Conservation (phyloP, 1,140 invertebrate species). For the Nebria ingens region DNA sequence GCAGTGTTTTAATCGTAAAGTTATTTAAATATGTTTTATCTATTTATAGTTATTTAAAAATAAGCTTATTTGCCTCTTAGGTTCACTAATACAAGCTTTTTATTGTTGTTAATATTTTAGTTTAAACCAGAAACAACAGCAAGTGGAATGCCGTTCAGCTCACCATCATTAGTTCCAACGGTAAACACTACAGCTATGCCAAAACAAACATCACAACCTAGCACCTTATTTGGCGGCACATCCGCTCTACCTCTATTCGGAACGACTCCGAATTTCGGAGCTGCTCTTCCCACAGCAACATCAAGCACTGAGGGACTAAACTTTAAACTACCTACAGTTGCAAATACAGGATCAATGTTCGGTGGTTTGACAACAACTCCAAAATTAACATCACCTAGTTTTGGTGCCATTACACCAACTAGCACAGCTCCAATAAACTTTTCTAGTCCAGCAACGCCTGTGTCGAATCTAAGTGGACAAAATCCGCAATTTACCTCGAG, state of each 20-base stretch:
- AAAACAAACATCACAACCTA: conserved; percentile 12
- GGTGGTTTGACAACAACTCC: not conserved
- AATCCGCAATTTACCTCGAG: too few species aligned
- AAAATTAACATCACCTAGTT: not conserved
- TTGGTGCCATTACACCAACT: conserved; percentile 28
- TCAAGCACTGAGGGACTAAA: too few species aligned
- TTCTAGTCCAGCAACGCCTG: not conserved
- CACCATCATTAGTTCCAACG: conserved; percentile 4
- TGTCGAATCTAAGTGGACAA: not conserved
- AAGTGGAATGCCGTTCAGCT: not conserved
- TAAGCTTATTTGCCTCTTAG: not conserved
- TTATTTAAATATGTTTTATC: too few species aligned
- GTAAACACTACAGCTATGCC: conserved; percentile 2
- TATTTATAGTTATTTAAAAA: conserved; percentile 2
- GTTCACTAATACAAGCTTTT: not conserved
- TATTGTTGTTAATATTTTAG: not conserved
- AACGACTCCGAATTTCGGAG: not conserved
- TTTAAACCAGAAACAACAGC: not conserved
- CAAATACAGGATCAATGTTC: conserved; percentile 8
- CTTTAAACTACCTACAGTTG: not conserved
- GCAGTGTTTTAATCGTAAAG: too few species aligned
- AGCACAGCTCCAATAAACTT: not conserved
- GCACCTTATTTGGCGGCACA: conserved; percentile 21
- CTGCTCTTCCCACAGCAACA: not conserved
- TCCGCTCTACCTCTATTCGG: conserved; percentile 15